Base-by-base conservation (phyloP, 2,797 vertebrate species). In the Myotis myotis region DNA sequence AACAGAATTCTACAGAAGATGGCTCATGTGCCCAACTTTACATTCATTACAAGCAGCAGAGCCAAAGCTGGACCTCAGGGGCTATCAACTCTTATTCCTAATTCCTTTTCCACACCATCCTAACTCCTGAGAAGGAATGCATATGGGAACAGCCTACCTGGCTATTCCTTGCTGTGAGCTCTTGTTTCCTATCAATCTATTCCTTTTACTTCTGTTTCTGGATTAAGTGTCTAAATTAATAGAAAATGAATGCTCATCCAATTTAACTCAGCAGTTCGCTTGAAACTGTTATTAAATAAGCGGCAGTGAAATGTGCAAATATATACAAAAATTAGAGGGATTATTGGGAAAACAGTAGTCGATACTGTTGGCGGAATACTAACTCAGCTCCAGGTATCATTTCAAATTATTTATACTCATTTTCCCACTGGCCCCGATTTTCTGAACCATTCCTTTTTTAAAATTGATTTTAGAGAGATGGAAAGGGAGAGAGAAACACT, bases 281-380 rank as follows among this genome's bases (percentile, higher is more conserved):
- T 89, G 53, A 84, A 38, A 60, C 89, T 84, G 74, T 75, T 74
- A 91, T 80, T 94, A 76, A 93, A 79, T 87, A 81, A 72, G 79
- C 68, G n/a, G 33, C 86, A 95, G 36, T 36, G 33, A 95, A 89
- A 93, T 81, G 28, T 80, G 30, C 64, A 93, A 66, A 83, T 86
- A 66, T 33, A 78, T 84, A 76, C 41, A 76, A 89, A 44, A 20
- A 64, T 87, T 47, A 89, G 53, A 94, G 36, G 47, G 41, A 12
- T 86, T 62, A 72, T 38, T 76, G 30, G 41, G 57, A 66, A 83
- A 76, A 62, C n/a, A 66, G 76, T 12, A 30, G 20, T 53, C 64
- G 38, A 33, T 86, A 53, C 30, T 86, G 7, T 64, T 68, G 20
- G 75, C 17, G 17, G 51, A 87, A 64, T 55, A 88, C 49, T 70